A percentile compares a stretch with the other conserved stretches of the same genome.
Evolutionary conservation across 2,888 invertebrate species (phyloP).

Genomic region (Cosmia trapezina): DNA sequence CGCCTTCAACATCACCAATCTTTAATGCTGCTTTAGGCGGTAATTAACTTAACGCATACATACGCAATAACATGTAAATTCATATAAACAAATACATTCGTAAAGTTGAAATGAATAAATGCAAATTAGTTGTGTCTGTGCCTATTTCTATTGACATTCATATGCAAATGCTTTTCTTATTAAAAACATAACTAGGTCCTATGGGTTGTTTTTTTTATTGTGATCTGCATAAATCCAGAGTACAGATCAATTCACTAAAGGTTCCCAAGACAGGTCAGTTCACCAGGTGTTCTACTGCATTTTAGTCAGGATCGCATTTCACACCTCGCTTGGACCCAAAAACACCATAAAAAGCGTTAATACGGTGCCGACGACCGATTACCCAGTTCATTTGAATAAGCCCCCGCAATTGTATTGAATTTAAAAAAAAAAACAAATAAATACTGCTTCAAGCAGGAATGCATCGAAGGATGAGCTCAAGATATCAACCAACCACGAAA

Average conservation of each 20-base stretch:
- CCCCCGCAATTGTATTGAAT: slow-evolving; percentile 76
- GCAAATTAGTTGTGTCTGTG: too few relatives aligned
- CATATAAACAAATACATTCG: too few relatives aligned
- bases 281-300: background rate
- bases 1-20: too few relatives aligned
- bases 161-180: background rate
- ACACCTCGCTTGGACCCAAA: slow-evolving; percentile 62
- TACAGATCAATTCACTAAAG: background rate
- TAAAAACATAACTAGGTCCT: too few relatives aligned
- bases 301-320: slow-evolving; percentile 37
- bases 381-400: slow-evolving; percentile 80
- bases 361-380: slow-evolving; percentile 79
- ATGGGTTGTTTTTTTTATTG: too few relatives aligned
- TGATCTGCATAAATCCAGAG: background rate
- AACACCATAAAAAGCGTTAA: slow-evolving; percentile 71
- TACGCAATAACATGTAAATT: too few relatives aligned
- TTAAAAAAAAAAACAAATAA: slow-evolving; percentile 72
- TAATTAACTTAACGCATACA: too few relatives aligned
- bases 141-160: too few relatives aligned
- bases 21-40: too few relatives aligned
- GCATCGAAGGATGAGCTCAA: slow-evolving; percentile 61
- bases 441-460: slow-evolving; percentile 52
- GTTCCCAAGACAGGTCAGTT: background rate
- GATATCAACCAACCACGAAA: slow-evolving; percentile 60
- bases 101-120: too few relatives aligned